These are phyloP conservation scores for Orchesella flavescens DNA, from an alignment of 2,888 invertebrate genomes.

Conservation along the genomic window DNA sequence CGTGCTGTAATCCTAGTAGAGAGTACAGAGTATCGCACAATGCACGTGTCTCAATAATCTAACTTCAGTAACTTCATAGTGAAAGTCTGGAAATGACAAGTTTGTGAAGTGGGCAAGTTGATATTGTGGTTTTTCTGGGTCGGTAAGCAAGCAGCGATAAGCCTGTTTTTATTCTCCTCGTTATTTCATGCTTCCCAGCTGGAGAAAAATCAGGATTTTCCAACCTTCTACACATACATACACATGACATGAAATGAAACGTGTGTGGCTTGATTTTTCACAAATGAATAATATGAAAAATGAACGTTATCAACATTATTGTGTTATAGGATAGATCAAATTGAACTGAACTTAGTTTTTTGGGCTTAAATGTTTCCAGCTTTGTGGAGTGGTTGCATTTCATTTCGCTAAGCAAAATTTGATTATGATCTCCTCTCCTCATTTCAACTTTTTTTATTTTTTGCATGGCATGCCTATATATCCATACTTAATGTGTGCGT, in stretches of 20 bases:
- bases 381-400: conserved; percentile 18
- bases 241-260: too few relatives aligned
- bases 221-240: too few relatives aligned
- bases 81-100: conserved; percentile 58
- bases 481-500: not conserved
- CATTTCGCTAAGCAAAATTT: conserved; percentile 29
- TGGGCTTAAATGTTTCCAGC: not conserved
- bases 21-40: conserved; percentile 13
- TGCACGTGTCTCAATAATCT: conserved; percentile 43
- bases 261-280: conserved; percentile 52
- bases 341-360: too few relatives aligned
- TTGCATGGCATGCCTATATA: conserved; percentile 15
- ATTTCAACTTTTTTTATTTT: conserved; percentile 27
- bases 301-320: not conserved
- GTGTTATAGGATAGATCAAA: too few relatives aligned
- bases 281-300: not conserved
- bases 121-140: conserved; percentile 60
- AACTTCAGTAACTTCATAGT: conserved; percentile 40
- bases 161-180: conserved; percentile 10
- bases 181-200: conserved; percentile 41
- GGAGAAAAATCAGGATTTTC: conserved; percentile 50
- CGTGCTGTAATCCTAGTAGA: not conserved
- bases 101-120: conserved; percentile 48
- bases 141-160: conserved; percentile 26
- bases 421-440: conserved; percentile 33